Evolutionary conservation across 2,888 invertebrate species (phyloP).

Genomic region (Drosophila lacicola): DNA sequence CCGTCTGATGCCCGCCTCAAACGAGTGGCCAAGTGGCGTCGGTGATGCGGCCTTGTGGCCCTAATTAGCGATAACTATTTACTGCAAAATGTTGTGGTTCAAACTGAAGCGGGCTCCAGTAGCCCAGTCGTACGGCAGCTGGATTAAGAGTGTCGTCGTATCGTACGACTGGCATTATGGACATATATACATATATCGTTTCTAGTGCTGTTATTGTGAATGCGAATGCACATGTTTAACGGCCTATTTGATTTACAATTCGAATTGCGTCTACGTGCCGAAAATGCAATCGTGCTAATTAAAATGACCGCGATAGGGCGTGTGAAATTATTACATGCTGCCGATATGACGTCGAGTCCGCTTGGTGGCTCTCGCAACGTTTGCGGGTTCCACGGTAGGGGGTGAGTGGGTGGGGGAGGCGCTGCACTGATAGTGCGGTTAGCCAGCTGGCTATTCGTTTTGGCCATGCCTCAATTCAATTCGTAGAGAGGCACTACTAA

Average conservation of each 20-base stretch:
- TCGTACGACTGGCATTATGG: slow-evolving; percentile 3
- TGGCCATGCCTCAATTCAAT: slow-evolving; percentile 1
- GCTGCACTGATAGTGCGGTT: slow-evolving; percentile 22
- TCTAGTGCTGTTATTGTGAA: slow-evolving; percentile 17
- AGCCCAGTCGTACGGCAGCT: slow-evolving; percentile 10
- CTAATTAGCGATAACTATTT: slow-evolving; percentile 71
- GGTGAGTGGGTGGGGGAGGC: not conserved
- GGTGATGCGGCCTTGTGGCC: slow-evolving; percentile 27
- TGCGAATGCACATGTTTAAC: slow-evolving; percentile 49
- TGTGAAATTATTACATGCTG: slow-evolving; percentile 69
- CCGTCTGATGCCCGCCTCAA: slow-evolving; percentile 5
- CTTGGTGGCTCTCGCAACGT: too few species aligned
- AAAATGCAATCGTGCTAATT: slow-evolving; percentile 78
- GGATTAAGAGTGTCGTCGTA: slow-evolving; percentile 28
- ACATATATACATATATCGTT: slow-evolving; percentile 4
- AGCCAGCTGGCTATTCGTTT: slow-evolving; percentile 9
- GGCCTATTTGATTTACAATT: slow-evolving; percentile 72
- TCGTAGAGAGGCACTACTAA: not conserved
- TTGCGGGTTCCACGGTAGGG: not conserved
- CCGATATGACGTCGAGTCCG: slow-evolving; percentile 19
- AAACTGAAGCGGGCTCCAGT: slow-evolving; percentile 4
- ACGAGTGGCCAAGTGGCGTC: slow-evolving; percentile 3
- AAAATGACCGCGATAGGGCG: slow-evolving; percentile 75
- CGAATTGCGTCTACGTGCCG: slow-evolving; percentile 70
- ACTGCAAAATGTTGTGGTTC: slow-evolving; percentile 39